Percentiles rank a stretch among this genome's conserved stretches.
Evolutionary conservation across 2,888 invertebrate genomes (phyloP).

Genomic region (Seladonia tumulorum): DNA sequence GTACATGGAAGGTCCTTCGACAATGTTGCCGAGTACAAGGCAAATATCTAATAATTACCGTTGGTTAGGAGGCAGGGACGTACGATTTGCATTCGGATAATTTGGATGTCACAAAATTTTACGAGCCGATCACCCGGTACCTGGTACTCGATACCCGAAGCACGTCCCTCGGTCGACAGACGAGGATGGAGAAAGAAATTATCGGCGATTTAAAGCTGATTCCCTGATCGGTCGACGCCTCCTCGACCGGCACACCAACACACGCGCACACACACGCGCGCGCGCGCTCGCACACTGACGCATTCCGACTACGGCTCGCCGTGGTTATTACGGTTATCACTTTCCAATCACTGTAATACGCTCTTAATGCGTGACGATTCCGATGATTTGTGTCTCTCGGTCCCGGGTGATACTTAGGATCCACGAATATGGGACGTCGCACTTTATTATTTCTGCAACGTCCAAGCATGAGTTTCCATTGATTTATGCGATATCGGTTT

Average conservation of each 20-base stretch:
- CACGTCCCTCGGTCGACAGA: constrained; percentile 46
- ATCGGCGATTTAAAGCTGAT: constrained; percentile 73
- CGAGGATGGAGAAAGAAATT: constrained; percentile 67
- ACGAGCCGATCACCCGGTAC: constrained; percentile 60
- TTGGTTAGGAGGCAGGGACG: neutral
- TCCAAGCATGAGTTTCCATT: neutral
- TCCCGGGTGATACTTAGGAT: neutral
- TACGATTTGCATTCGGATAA: constrained; percentile 40
- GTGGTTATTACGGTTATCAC: constrained; percentile 71
- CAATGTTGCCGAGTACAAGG: neutral
- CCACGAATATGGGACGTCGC: neutral
- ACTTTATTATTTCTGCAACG: neutral
- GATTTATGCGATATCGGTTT: neutral
- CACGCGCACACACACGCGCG: neutral
- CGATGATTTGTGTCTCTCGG: constrained; percentile 65
- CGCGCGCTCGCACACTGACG: neutral
- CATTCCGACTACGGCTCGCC: constrained; percentile 41
- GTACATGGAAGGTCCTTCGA: neutral
- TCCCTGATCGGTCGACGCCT: constrained; percentile 72
- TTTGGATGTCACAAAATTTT: constrained; percentile 62
- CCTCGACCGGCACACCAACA: constrained; percentile 52
- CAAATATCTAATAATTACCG: neutral
- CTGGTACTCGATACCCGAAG: constrained; percentile 56
- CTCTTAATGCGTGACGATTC: constrained; percentile 72
- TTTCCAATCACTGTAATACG: constrained; percentile 71